Conservation (phyloP, 2,113 vertebrate genomes). For the Cyphomyrus plagiostoma region DNA sequence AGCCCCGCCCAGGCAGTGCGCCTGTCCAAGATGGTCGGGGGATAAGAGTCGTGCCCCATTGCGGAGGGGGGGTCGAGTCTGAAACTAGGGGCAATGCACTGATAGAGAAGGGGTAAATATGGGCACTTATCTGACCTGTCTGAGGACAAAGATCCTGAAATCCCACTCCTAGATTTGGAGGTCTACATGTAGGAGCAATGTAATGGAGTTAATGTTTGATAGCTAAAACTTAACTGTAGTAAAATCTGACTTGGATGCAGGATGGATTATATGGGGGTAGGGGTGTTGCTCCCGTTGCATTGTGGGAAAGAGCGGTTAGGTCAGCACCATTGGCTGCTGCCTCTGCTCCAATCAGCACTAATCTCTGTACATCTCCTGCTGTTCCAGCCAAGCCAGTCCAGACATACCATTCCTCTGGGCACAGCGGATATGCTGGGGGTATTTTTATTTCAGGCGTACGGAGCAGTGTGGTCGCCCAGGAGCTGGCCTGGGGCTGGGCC, state of each 20-base stretch:
- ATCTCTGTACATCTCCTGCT: constrained; percentile 50
- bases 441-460: constrained; percentile 30
- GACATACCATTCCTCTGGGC: constrained; percentile 37
- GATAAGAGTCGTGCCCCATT: neutral
- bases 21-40: neutral
- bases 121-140: neutral
- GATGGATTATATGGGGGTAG: neutral
- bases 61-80: neutral
- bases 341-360: constrained; percentile 40
- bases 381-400: constrained; percentile 31
- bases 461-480: constrained; percentile 32
- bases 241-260: neutral
- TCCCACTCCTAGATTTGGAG: neutral
- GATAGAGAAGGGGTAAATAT: neutral
- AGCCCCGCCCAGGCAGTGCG: neutral
- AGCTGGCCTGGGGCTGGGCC: neutral
- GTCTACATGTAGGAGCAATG: neutral
- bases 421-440: constrained; percentile 30
- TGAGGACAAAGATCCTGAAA: neutral
- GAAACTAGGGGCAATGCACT: neutral
- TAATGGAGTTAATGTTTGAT: neutral
- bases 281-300: neutral
- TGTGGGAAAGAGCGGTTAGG: constrained; percentile 21
- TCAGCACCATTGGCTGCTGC: constrained; percentile 31
- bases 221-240: neutral